Percentiles rank a stretch among this genome's conserved stretches.
These are phyloP conservation scores for Trichomalopsis sarcophagae DNA, from an alignment of 1,140 invertebrate genomes.

Conservation along the genomic window DNA sequence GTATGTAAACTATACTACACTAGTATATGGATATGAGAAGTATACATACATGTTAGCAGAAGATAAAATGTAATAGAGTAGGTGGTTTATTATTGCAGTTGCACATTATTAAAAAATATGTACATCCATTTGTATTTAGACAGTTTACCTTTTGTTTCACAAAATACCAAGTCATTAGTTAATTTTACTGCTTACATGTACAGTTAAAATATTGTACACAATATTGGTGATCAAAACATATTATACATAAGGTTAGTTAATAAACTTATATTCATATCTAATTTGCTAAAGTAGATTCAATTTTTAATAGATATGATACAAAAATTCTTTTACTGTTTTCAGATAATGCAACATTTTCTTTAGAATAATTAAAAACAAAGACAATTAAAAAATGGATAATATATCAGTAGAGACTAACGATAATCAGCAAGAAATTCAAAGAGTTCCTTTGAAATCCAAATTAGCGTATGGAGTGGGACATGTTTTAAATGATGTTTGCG, in stretches of 20 bases:
- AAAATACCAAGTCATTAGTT: neutral
- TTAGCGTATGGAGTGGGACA: constrained; percentile 77
- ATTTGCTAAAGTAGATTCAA: too few relatives aligned
- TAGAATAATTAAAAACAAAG: constrained; percentile 7
- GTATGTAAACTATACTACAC: too few relatives aligned
- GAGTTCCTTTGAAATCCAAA: constrained; percentile 56
- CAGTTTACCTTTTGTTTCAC: constrained; percentile 28
- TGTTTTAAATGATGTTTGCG: constrained; percentile 95
- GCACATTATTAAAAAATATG: constrained; percentile 30
- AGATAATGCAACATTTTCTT: neutral
- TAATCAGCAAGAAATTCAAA: constrained; percentile 7
- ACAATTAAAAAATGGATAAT: constrained; percentile 56
- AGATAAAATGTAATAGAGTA: neutral
- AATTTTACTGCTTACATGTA: neutral
- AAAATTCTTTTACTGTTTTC: constrained; percentile 27
- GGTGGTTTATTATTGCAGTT: neutral
- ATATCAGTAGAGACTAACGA: constrained; percentile 78
- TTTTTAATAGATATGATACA: too few relatives aligned
- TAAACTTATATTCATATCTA: neutral
- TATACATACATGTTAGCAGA: neutral
- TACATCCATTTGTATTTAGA: constrained; percentile 3
- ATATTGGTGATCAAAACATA: neutral
- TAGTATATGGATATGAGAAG: neutral
- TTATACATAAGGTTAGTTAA: constrained; percentile 10
- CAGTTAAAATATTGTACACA: neutral